Conservation (phyloP, 2,113 vertebrate genomes). For the Caracal caracal region DNA sequence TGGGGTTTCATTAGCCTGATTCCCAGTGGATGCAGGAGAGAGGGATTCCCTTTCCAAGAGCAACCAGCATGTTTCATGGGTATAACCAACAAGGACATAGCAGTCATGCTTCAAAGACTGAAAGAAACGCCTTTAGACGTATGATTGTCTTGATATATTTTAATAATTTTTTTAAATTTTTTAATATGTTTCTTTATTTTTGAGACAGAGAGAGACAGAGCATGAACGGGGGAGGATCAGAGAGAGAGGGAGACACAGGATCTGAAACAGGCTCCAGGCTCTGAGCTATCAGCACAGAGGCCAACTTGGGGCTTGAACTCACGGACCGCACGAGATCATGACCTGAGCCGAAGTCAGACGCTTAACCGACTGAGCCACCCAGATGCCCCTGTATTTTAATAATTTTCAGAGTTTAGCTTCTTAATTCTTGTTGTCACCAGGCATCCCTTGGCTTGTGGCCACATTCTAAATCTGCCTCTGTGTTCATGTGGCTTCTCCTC, state of each 20-base stretch:
- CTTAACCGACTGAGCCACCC: no score
- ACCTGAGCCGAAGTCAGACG: no score
- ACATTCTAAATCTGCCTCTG: accelerated
- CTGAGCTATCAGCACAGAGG: no score
- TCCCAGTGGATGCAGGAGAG: background rate
- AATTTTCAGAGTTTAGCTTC: background rate
- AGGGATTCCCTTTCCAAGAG: background rate
- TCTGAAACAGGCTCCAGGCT: no score
- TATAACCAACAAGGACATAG: background rate
- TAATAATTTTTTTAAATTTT: background rate
- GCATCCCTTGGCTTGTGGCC: background rate
- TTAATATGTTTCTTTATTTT: no score
- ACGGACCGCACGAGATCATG: no score
- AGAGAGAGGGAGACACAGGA: no score
- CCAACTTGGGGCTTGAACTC: accelerated
- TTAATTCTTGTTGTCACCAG: background rate
- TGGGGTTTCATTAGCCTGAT: background rate
- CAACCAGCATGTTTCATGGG: background rate
- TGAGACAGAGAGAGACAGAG: no score
- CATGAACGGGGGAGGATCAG: no score
- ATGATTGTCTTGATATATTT: background rate
- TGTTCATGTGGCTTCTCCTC: background rate
- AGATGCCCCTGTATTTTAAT: background rate
- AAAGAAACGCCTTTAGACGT: no score
- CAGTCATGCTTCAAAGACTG: background rate